phyloP scores from a whole-genome alignment of 1,140 invertebrate genomes.

The Cherax quadricarinatus region DNA sequence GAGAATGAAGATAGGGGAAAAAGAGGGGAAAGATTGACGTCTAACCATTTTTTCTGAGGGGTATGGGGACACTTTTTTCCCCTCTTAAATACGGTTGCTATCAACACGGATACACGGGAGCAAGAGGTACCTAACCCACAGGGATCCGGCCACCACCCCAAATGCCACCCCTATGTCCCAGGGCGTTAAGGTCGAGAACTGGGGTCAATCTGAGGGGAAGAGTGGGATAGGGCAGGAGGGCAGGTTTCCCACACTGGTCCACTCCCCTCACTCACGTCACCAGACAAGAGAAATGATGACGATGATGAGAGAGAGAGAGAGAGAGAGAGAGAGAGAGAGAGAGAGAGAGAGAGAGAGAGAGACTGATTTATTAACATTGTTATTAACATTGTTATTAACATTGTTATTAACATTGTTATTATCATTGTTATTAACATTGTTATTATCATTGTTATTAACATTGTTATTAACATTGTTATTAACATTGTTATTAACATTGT shows the following conservation, averaged over 20 bases:
- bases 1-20: background rate
- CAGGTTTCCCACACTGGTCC: background rate
- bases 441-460: too few species aligned
- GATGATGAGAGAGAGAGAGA: constrained; percentile 15
- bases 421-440: too few species aligned
- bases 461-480: too few species aligned
- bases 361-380: background rate
- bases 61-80: constrained; percentile 12
- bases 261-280: constrained; percentile 10
- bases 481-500: too few species aligned
- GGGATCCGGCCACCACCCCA: too few species aligned
- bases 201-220: too few species aligned
- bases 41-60: constrained; percentile 9
- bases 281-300: constrained; percentile 30
- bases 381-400: too few species aligned
- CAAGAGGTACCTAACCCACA: background rate
- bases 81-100: constrained; percentile 49
- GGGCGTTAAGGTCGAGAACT: too few species aligned
- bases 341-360: background rate
- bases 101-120: constrained; percentile 35
- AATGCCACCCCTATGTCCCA: too few species aligned
- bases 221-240: too few species aligned
- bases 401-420: too few species aligned
- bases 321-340: background rate
- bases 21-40: background rate